phyloP scores from a whole-genome alignment of 23 tunicate genomes.

The Oikopleura dioica region DNA sequence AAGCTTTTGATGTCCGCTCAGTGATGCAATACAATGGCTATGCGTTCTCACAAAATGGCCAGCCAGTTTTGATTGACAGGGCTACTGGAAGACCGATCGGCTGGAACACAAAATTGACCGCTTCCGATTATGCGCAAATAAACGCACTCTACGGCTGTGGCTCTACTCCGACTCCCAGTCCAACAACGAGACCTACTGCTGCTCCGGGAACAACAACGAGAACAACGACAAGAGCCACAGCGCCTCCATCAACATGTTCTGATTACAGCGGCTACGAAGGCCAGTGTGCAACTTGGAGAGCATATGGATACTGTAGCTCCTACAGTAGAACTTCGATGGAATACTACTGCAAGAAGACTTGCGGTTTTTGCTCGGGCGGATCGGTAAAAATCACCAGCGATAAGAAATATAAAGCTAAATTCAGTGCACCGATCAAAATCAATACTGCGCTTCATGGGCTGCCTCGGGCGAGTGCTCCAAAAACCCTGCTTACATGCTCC shows the following conservation, averaged over 20 bases:
- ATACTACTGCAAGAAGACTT: too few relatives aligned
- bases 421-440: too few relatives aligned
- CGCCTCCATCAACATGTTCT: not conserved
- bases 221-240: not conserved
- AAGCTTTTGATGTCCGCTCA: conserved; percentile 16
- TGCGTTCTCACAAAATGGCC: conserved; percentile 15
- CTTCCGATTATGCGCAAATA: not conserved
- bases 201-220: not conserved
- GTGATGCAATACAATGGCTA: conserved; percentile 23
- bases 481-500: too few relatives aligned
- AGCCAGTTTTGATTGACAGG: not conserved
- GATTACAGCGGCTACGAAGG: too few relatives aligned
- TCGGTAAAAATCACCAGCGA: too few relatives aligned
- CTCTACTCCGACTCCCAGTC: not conserved
- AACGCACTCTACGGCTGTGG: not conserved
- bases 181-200: not conserved
- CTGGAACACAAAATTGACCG: not conserved
- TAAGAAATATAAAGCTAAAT: too few relatives aligned
- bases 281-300: too few relatives aligned
- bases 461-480: too few relatives aligned
- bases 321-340: too few relatives aligned
- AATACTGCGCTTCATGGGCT: too few relatives aligned
- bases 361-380: too few relatives aligned
- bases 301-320: too few relatives aligned
- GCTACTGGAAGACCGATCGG: not conserved